Base-by-base conservation (phyloP, 2,888 invertebrate genomes). In the Chelonus formosanus region DNA sequence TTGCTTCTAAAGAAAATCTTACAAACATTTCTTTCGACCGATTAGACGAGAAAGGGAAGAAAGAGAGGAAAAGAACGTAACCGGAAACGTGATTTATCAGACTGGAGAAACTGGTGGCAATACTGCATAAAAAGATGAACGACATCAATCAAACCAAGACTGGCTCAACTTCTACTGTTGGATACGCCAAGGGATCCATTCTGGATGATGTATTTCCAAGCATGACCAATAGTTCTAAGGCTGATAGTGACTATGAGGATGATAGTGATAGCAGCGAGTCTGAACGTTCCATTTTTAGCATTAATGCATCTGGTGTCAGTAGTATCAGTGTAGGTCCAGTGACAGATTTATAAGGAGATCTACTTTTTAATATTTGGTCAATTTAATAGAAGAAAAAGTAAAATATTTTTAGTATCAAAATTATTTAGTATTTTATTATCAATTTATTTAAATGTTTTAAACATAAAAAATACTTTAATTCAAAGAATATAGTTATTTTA, bases 51-150 rank as follows among this genome's bases (percentile, higher is more conserved):
- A 71, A 71, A 67, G 69, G 70, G 71, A 68, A 63, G 62, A 54
- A 60, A 62, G 59, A 64, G 64, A 61, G 62, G 62, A 54, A 68
- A 68, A 65, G 64, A 73, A 68, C 73, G 74, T 75, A 75, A 78
- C 76, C 74, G 76, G 76, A 76, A 78, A 74, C 81, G 74, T 81
- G 74, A 80, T 82, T 83, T 83, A 73, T 78, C 77, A 84, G 84
- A 81, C 75, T 82, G 76, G 84, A 83, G 77, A 80, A 78, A 73
- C 81, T 80, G 79, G 78, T 80, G 76, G 79, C 75, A 70, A 78
- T 78, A 68, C 78, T 80, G 67, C 80, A 75, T 71, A 77, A 79
- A 73, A 80, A 78, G 76, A 72, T 75, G 75, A 75, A 73, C 67
- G 71, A 69, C 54, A 68, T 69, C 32, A 70, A 64, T 47, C 65